Evolutionary conservation across 2,113 vertebrate species (phyloP), one percentile per base, ranked within the genome.

Genomic region (Gasterosteus nipponicus): DNA sequence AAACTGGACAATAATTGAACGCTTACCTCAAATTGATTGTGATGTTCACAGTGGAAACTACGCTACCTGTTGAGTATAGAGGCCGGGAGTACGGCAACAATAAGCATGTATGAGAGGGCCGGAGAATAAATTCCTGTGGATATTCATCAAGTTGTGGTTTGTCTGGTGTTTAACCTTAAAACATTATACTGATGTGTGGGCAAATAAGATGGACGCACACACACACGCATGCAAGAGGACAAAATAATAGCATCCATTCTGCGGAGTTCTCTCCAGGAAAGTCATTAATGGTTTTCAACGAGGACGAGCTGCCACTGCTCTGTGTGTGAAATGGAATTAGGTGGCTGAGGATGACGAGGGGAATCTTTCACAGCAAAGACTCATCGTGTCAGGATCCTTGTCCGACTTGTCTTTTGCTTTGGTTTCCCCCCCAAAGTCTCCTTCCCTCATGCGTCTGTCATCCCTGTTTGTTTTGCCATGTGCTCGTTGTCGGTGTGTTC

Each of bases 201-300:
- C 47, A 74, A 85, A 86, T 83, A 83, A 78, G 83, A 80, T 78
- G 66, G 72, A 78, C 74, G 66, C 46, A 59, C 61, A 67, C 54
- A 59, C 73, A 35, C 47, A 51, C 19, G 12, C 47, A n/a, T 15
- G 15, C 4, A 49, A 5, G 65, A 62, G 61, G 80, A 81, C 80
- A 82, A 85, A 84, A 76, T 80, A 83, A 74, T 81, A 81, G 69
- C 81, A 86, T 85, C 76, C 80, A 78, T 82, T 70, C 66, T 69
- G 67, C 70, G 71, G 66, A 86, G 72, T 77, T 81, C 86, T 79
- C 85, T 67, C 72, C 75, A 86, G 85, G 69, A 87, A 85, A 87
- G 80, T 83, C 85, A 86, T 87, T 87, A 87, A 89, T 80, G 75
- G 70, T 85, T 89, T 86, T 76, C 86, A 84, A 89, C 83, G 81